A percentile compares a stretch with the other conserved stretches of the same genome.
phyloP scores from a whole-genome alignment of 2,888 invertebrate species.

The Apamea epomidion region DNA sequence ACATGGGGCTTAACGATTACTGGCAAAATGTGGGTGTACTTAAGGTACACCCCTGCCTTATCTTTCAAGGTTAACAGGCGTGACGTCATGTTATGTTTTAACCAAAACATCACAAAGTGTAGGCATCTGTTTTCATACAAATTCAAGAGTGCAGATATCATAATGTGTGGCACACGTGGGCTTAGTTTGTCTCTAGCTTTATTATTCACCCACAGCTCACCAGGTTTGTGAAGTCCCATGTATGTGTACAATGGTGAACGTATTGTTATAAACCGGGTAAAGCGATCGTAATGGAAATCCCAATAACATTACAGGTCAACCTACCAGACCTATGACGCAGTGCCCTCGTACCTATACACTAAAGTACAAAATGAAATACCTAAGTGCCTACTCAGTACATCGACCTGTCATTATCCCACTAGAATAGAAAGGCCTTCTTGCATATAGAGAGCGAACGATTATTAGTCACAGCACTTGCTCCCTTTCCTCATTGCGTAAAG shows the following conservation, averaged over 20 bases:
- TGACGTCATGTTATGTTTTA: background rate
- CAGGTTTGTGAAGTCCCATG: background rate
- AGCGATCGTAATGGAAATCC: background rate
- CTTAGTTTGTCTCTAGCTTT: background rate
- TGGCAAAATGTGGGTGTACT: background rate
- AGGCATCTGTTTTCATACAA: no score
- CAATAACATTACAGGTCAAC: background rate
- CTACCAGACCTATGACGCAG: background rate
- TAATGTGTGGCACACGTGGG: background rate
- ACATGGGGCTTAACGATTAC: background rate
- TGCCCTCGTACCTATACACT: background rate
- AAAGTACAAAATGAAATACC: background rate
- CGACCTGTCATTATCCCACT: background rate
- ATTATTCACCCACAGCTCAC: background rate
- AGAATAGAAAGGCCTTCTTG: background rate
- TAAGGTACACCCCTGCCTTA: background rate
- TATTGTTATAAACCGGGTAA: background rate
- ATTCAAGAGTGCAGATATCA: background rate
- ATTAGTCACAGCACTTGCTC: background rate
- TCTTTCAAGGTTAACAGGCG: background rate
- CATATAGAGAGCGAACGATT: background rate
- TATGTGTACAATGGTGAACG: background rate
- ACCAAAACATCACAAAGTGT: background rate
- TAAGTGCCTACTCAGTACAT: background rate
- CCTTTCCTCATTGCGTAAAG: background rate